These are phyloP conservation scores for Brienomyrus brachyistius DNA, from an alignment of 2,113 vertebrate genomes.

Conservation along the genomic window DNA sequence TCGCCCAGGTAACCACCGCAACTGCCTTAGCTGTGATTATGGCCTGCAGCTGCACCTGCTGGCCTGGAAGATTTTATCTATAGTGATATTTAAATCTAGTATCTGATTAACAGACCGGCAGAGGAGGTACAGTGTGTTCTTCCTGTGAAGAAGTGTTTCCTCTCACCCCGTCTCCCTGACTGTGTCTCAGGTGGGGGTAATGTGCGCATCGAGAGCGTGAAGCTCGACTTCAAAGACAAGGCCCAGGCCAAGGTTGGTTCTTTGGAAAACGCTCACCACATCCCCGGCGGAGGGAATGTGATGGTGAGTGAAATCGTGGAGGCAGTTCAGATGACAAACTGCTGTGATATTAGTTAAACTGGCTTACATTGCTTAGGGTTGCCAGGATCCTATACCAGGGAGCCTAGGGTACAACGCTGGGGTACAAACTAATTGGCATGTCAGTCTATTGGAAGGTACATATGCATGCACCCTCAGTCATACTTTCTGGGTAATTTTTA, in stretches of 20 bases:
- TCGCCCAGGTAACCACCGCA: conserved; percentile 70
- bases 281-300: conserved; percentile 77
- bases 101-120: not conserved
- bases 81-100: not conserved
- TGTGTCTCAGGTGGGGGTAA: conserved; percentile 76
- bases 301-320: conserved; percentile 65
- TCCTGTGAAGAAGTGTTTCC: conserved; percentile 1
- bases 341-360: not conserved
- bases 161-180: not conserved
- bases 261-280: conserved; percentile 88
- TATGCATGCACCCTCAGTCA: not conserved
- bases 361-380: not conserved
- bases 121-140: not conserved
- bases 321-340: not conserved
- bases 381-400: not conserved
- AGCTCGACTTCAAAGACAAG: conserved; percentile 98
- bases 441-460: not conserved
- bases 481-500: not conserved
- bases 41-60: not conserved
- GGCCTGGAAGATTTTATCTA: not conserved
- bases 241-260: conserved; percentile 96
- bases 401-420: not conserved
- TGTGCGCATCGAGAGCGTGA: conserved; percentile 92
- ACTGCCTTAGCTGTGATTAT: not conserved
- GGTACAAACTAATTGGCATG: not conserved